Base-by-base conservation (phyloP, 2,888 invertebrate genomes). In the Tanypteryx hageni region DNA sequence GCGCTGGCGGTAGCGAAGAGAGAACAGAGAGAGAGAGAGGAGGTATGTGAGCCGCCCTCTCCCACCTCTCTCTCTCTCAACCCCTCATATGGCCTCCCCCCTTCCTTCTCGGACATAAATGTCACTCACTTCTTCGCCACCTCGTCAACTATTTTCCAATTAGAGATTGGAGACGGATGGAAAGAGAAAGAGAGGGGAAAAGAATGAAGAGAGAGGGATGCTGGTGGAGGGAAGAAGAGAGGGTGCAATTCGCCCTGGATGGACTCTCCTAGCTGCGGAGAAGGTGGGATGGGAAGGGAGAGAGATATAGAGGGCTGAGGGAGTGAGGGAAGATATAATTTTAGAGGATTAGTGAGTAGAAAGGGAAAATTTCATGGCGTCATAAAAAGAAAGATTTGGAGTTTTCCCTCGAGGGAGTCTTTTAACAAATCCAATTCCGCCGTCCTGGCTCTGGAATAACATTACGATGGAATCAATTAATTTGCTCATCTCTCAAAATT, bases 141-240 rank as follows among this genome's bases (percentile, higher is more conserved):
- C n/a, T 61, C 59, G 27, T 59, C 86, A 22, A 86, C 86, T 61
- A 86, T 64, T 86, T 86, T 31, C 61, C 86, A 86, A 86, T 86
- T 86, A 86, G 61, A 61, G 58, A 11, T 22, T 59, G 86, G 58
- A 68, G 68, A 22, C n/a, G 68, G 44, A 31, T 10, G 57, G 59
- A 18, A 7, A 64, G 14, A 64, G 64, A 64, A 7, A 13, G 61
- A n/a, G n/a, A n/a, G n/a, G n/a, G n/a, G n/a, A n/a, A n/a, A n/a
- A n/a, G n/a, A n/a, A n/a, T n/a, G n/a, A n/a, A n/a, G n/a, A n/a
- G n/a, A n/a, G n/a, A n/a, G n/a, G n/a, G n/a, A n/a, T n/a, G 64
- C 3, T 64, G 64, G 16, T 64, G 64, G 16, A 18, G 64, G 64
- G 64, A 64, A 18, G 18, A 18, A 64, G 64, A 18, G 64, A 14